A percentile compares a stretch with the other conserved stretches of the same genome.
phyloP scores from a whole-genome alignment of 2,113 vertebrate species.

The Ailuropoda melanoleuca region DNA sequence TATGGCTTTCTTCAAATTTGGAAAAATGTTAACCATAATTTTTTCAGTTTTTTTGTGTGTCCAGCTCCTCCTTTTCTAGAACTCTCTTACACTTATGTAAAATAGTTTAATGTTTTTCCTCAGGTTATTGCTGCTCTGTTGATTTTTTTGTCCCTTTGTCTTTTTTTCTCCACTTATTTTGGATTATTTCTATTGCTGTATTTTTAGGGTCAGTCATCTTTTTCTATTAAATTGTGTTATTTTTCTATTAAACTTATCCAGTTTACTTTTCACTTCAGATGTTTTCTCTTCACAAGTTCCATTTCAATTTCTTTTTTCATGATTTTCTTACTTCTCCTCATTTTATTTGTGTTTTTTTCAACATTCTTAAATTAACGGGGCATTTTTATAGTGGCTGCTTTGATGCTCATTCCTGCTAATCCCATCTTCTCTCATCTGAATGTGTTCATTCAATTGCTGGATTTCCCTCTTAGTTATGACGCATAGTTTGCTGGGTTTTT shows the following conservation, averaged over 20 bases:
- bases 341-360: neutral
- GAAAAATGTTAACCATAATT: neutral
- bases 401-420: neutral
- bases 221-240: neutral
- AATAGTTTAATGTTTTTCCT: neutral
- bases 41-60: neutral
- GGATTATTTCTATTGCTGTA: neutral
- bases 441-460: neutral
- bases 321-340: neutral
- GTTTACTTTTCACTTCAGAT: neutral
- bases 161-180: neutral
- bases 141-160: neutral
- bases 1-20: neutral
- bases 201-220: neutral
- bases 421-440: neutral
- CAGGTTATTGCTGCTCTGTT: neutral
- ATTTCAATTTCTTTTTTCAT: neutral
- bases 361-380: neutral
- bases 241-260: neutral
- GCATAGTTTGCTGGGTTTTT: neutral
- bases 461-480: neutral
- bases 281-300: neutral
- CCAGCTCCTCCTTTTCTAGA: neutral
- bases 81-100: fast-evolving
- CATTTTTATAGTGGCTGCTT: neutral